phyloP scores from a whole-genome alignment of 2,888 invertebrate genomes.

The Furcula furcula region DNA sequence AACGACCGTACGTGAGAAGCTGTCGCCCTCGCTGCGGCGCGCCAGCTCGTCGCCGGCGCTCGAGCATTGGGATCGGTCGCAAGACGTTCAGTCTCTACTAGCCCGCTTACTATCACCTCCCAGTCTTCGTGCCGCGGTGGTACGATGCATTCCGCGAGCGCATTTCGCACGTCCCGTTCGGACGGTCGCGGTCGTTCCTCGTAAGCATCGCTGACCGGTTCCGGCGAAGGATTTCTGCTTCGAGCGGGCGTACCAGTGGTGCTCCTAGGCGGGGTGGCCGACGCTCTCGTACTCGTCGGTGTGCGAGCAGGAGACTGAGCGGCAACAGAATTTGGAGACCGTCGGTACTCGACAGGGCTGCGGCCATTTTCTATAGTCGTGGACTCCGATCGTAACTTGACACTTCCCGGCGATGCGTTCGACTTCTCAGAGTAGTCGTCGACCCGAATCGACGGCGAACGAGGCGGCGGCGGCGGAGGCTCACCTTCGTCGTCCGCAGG shows the following conservation, averaged over 20 bases:
- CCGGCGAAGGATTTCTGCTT: conserved; percentile 47
- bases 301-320: conserved; percentile 15
- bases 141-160: conserved; percentile 62
- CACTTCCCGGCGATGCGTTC: conserved; percentile 33
- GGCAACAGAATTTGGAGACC: conserved; percentile 20
- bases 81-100: conserved; percentile 86
- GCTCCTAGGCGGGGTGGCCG: conserved; percentile 36
- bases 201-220: conserved; percentile 37
- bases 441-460: conserved; percentile 60
- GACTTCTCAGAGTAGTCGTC: conserved; percentile 65
- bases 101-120: conserved; percentile 89
- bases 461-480: conserved; percentile 37
- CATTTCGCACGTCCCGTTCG: conserved; percentile 62
- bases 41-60: conserved; percentile 85
- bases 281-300: conserved; percentile 11
- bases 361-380: conserved; percentile 7
- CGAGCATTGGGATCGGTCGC: conserved; percentile 85
- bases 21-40: conserved; percentile 86
- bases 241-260: conserved; percentile 39
- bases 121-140: conserved; percentile 88
- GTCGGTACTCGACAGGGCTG: conserved; percentile 16
- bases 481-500: conserved; percentile 9
- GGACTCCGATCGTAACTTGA: conserved; percentile 13
- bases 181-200: conserved; percentile 30
- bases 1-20: conserved; percentile 92